These are phyloP conservation scores for Patiria pectinifera DNA, from an alignment of 53 echinoderm and acorn worm species.

Conservation along the genomic window DNA sequence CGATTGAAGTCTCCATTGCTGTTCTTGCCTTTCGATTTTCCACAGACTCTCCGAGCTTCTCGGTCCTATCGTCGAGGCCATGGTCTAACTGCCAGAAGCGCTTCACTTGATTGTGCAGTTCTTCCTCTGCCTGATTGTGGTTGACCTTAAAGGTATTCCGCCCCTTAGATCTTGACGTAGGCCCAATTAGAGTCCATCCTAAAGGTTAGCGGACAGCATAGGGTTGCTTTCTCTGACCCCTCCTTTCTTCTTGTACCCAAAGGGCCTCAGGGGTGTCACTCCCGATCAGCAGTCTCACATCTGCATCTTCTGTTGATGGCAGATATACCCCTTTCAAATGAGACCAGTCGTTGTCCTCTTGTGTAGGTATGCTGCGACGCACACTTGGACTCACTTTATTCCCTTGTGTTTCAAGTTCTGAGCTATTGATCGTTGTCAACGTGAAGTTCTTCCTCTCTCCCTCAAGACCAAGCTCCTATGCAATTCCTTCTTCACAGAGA, in stretches of 20 bases:
- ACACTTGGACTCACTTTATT: slow-evolving; percentile 56
- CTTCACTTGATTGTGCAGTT: slow-evolving; percentile 62
- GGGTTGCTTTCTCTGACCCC: slow-evolving; percentile 63
- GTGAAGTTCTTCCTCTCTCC: slow-evolving; percentile 42
- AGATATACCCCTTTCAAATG: slow-evolving; percentile 32
- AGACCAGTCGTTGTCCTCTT: slow-evolving; percentile 39
- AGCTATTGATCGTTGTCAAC: slow-evolving; percentile 61
- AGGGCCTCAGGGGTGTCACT: slow-evolving; percentile 76
- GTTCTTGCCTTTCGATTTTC: slow-evolving; percentile 71
- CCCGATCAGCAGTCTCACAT: slow-evolving; percentile 66
- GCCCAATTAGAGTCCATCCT: slow-evolving; percentile 77
- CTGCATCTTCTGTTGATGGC: slow-evolving; percentile 19
- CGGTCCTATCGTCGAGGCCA: slow-evolving; percentile 26
- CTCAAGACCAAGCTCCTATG: slow-evolving; percentile 56
- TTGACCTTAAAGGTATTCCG: slow-evolving; percentile 24
- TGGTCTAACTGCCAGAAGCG: slow-evolving; percentile 72
- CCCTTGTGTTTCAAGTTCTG: slow-evolving; percentile 20
- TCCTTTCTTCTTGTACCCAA: slow-evolving; percentile 70
- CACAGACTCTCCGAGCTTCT: slow-evolving; percentile 53
- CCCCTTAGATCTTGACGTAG: slow-evolving; percentile 21
- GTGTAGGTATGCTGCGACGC: slow-evolving; percentile 40
- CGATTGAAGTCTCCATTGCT: slow-evolving; percentile 61
- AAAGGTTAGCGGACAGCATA: slow-evolving; percentile 64
- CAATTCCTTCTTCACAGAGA: slow-evolving; percentile 69
- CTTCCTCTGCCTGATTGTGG: slow-evolving; percentile 46